A percentile compares a stretch with the other conserved stretches of the same genome.
These are phyloP conservation scores for Epizoanthus rinbou DNA, from an alignment of 92 coral and sea anemone genomes.

Conservation along the genomic window DNA sequence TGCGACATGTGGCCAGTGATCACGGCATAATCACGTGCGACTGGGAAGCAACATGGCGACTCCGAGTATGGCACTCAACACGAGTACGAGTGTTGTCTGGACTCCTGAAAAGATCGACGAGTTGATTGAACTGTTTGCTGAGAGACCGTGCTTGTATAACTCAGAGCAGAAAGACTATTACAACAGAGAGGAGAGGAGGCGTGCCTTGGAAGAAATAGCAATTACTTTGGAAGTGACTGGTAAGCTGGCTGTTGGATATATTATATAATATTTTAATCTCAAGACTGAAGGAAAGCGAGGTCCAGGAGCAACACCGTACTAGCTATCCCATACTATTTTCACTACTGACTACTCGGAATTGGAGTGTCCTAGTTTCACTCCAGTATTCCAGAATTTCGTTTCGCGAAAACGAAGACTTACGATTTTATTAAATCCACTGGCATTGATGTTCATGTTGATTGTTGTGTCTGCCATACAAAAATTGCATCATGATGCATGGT, in stretches of 20 bases:
- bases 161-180: slow-evolving; percentile 21
- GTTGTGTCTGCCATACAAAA: too few relatives aligned
- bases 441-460: too few relatives aligned
- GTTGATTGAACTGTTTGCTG: slow-evolving; percentile 35
- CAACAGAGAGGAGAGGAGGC: slow-evolving; percentile 29
- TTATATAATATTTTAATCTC: too few relatives aligned
- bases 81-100: slow-evolving; percentile 33
- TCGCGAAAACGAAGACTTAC: too few relatives aligned
- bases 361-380: too few relatives aligned
- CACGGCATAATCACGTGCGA: slow-evolving; percentile 10
- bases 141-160: slow-evolving; percentile 35
- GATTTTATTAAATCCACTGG: too few relatives aligned
- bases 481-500: too few relatives aligned
- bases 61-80: slow-evolving; percentile 32
- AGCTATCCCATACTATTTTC: too few relatives aligned
- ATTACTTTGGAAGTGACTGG: slow-evolving; percentile 27
- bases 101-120: slow-evolving; percentile 39
- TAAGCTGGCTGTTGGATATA: not conserved
- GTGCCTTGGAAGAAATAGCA: slow-evolving; percentile 39
- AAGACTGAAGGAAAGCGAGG: too few relatives aligned
- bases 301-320: too few relatives aligned
- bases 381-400: too few relatives aligned
- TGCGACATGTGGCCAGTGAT: slow-evolving; percentile 32
- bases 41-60: slow-evolving; percentile 48
- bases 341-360: too few relatives aligned